These are phyloP conservation scores for Cantharis rufa DNA, from an alignment of 2,888 invertebrate species.

Conservation along the genomic window DNA sequence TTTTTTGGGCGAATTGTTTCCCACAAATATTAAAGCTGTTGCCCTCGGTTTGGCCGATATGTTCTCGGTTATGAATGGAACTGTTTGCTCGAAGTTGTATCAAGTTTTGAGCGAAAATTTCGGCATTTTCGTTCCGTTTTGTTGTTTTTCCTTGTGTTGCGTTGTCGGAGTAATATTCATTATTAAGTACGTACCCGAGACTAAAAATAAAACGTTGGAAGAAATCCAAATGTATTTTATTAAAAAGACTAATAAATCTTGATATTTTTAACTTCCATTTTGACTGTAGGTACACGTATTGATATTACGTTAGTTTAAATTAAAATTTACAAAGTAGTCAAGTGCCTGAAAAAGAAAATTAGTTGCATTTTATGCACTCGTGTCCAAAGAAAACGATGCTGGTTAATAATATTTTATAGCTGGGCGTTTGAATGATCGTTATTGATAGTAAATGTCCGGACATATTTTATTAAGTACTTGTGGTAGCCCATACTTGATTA, in stretches of 20 bases:
- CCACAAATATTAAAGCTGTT: constrained; percentile 60
- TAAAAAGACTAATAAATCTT: neutral
- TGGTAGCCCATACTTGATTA: neutral
- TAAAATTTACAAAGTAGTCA: neutral
- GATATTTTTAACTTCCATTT: neutral
- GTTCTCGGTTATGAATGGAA: constrained; percentile 57
- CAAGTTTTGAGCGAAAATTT: constrained; percentile 60
- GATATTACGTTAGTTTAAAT: neutral
- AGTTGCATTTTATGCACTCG: neutral
- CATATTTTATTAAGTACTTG: constrained; percentile 13
- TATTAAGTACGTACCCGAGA: constrained; percentile 65
- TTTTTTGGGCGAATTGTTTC: constrained; percentile 61
- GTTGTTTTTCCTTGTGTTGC: constrained; percentile 65
- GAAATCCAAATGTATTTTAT: constrained; percentile 63
- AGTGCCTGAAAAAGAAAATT: neutral
- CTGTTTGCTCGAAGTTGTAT: constrained; percentile 58
- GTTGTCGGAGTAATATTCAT: constrained; percentile 65
- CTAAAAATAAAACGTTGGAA: constrained; percentile 70
- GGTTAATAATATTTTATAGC: constrained; percentile 15
- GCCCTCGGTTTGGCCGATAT: constrained; percentile 62
- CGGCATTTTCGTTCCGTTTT: constrained; percentile 67
- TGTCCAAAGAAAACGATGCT: neutral
- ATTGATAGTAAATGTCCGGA: constrained; percentile 23
- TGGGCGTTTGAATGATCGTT: constrained; percentile 23
- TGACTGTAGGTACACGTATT: neutral